Conservation (phyloP, 2,888 invertebrate species). For the Periphyllus acericola region DNA sequence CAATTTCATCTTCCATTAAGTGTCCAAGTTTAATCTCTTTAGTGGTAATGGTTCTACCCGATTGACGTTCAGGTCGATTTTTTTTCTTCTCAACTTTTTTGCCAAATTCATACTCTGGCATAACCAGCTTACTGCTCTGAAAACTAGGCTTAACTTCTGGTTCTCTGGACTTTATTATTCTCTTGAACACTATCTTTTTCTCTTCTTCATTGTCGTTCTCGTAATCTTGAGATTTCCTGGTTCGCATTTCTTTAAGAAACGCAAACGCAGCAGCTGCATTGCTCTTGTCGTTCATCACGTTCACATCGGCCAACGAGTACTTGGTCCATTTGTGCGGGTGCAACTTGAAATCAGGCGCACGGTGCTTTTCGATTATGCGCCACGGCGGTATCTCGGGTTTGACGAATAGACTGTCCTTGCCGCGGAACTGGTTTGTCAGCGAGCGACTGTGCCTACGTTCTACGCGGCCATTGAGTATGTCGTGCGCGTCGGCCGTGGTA, state of each 20-base stretch:
- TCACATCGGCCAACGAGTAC: slow-evolving; percentile 62
- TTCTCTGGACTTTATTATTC: background rate
- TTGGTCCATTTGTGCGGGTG: slow-evolving; percentile 62
- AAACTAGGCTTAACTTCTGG: slow-evolving; percentile 2
- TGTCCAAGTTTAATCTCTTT: slow-evolving; percentile 54
- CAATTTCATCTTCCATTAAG: slow-evolving; percentile 56
- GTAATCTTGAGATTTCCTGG: slow-evolving; percentile 38
- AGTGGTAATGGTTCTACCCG: background rate
- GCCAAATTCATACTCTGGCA: slow-evolving; percentile 59
- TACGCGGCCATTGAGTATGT: slow-evolving; percentile 32
- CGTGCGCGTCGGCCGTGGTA: background rate
- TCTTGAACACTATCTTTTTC: slow-evolving; percentile 53
- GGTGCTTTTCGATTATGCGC: slow-evolving; percentile 42
- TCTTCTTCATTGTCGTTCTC: background rate
- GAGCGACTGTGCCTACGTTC: slow-evolving; percentile 9
- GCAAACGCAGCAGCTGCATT: slow-evolving; percentile 62
- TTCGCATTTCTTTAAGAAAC: slow-evolving; percentile 61
- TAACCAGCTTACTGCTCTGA: slow-evolving; percentile 47
- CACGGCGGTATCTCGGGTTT: slow-evolving; percentile 57
- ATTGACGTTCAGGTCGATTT: background rate
- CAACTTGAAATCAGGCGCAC: slow-evolving; percentile 50
- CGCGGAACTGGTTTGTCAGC: slow-evolving; percentile 39
- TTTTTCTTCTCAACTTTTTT: slow-evolving; percentile 40
- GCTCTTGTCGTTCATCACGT: slow-evolving; percentile 62
- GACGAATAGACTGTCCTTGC: slow-evolving; percentile 51